Evolutionary conservation across 2,113 vertebrate genomes (phyloP).

Genomic region (Smithornis capensis): DNA sequence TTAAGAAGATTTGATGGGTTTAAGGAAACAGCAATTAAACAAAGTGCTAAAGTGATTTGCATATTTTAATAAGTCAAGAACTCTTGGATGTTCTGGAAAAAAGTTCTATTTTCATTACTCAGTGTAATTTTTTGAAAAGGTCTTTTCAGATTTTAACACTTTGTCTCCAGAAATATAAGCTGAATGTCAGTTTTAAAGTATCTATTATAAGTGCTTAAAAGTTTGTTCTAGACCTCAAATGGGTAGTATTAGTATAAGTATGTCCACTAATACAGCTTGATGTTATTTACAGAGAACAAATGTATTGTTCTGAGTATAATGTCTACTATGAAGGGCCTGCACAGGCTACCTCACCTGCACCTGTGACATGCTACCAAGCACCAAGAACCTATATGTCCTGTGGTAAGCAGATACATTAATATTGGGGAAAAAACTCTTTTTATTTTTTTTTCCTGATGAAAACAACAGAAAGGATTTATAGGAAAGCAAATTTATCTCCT

Average conservation of each 20-base stretch:
- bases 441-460: background rate
- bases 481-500: background rate
- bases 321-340: background rate
- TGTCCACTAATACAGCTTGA: background rate
- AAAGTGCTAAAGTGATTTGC: conserved; percentile 48
- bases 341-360: background rate
- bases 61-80: conserved; percentile 57
- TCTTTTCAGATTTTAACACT: conserved; percentile 5
- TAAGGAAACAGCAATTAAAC: conserved; percentile 63
- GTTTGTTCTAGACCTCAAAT: background rate
- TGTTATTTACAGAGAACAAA: background rate
- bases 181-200: background rate
- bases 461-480: background rate
- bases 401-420: background rate
- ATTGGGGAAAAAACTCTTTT: rapidly evolving
- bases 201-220: background rate
- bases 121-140: conserved; percentile 3
- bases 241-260: background rate
- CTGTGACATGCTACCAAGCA: background rate
- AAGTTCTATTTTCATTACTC: background rate
- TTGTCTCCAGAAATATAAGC: background rate
- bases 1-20: conserved; percentile 61
- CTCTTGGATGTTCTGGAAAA: conserved; percentile 17
- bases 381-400: background rate
- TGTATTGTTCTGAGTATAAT: background rate